A percentile compares a stretch with the other conserved stretches of the same genome.
Conservation (phyloP, 2,888 invertebrate genomes). For the Oligia strigilis region DNA sequence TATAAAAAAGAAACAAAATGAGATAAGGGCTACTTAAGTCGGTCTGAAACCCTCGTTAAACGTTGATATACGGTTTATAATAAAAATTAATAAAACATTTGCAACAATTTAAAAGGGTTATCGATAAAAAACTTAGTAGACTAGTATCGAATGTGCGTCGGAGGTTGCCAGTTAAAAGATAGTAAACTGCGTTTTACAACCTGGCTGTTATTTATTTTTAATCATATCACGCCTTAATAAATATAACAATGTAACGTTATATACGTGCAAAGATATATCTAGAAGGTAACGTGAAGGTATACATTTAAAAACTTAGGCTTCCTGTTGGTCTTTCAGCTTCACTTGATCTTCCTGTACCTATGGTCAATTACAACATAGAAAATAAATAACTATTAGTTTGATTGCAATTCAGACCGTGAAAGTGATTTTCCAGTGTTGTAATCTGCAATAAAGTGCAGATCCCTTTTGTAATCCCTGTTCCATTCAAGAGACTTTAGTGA, state of each 20-base stretch:
- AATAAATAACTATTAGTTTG: background rate
- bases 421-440: background rate
- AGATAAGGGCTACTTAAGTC: conserved; percentile 88
- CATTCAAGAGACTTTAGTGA: background rate
- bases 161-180: conserved; percentile 81
- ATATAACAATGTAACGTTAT: conserved; percentile 73
- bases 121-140: conserved; percentile 86
- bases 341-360: background rate
- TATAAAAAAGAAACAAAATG: conserved; percentile 84
- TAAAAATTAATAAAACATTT: conserved; percentile 89
- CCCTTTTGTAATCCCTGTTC: conserved; percentile 14
- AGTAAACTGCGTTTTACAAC: conserved; percentile 87
- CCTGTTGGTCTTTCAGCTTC: background rate
- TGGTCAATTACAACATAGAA: background rate
- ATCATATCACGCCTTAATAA: conserved; percentile 77
- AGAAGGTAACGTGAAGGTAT: background rate
- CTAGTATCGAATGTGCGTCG: conserved; percentile 82
- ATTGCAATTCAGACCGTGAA: background rate
- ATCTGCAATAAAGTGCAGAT: conserved; percentile 33
- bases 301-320: conserved; percentile 5
- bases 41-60: conserved; percentile 85
- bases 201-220: conserved; percentile 80
- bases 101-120: conserved; percentile 89
- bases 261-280: conserved; percentile 24
- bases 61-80: conserved; percentile 88